Base-by-base conservation (phyloP, 35 echinoderm and acorn worm species). In the Heliocidaris tuberculata region DNA sequence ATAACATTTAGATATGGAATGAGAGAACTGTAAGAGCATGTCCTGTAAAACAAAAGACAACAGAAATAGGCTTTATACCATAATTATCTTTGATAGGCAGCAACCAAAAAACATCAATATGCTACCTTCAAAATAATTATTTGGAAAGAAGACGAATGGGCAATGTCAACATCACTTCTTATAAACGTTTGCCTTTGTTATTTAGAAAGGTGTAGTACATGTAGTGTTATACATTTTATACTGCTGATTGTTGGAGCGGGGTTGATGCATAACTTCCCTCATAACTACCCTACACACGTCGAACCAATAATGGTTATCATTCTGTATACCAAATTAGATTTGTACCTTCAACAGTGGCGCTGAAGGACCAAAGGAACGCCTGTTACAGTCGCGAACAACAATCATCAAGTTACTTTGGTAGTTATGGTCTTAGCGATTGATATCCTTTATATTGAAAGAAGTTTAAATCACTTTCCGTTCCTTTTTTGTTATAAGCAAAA, bases 321-420 rank as follows among this genome's bases (percentile, higher is more conserved):
- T 50, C 50, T 78, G 48, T 30, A 42, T 42, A 56, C 50, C 19
- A 93, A 93, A 93, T 93, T 93, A 59, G 21, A 93, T 93, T 93
- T 93, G 91, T 93, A 93, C 49, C 16, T 2, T 30, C 29, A 59
- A 48, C 91, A 27, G 16, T 59, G 87, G 91, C 48, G 91, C 47
- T 59, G 91, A 93, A 30, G 91, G 91, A 93, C 48, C 87, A 30
- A 16, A 9, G 29, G 9, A 48, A 42, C 31, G 87, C 47, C 31
- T 48, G 31, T 89, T 89, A 30, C 31, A 89, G 31, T 48, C 31
- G 29, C 87, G 10, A 48, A 89, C 31, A 89, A 48, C 10, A 42
- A 9, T 31, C 15, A 9, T 8, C 7, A 31, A 48, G 31, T 32
- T 6, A 89, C 21, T 78, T 78, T 78, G 4, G 31, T 31, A 0